Base-by-base conservation (phyloP, 2,113 vertebrate species). In the Oncorhynchus tshawytscha region DNA sequence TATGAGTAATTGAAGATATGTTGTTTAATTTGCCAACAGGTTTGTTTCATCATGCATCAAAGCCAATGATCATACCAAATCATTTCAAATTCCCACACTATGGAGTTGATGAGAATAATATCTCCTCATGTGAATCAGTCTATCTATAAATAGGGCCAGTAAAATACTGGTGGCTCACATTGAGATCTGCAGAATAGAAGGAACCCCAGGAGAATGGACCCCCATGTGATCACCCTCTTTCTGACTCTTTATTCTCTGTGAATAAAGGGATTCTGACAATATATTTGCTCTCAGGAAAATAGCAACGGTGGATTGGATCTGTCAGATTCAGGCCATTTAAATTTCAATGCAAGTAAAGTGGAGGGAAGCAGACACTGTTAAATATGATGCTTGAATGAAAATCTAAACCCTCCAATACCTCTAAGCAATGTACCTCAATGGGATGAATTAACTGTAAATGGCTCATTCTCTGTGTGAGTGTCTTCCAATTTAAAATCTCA, bases 401-500 rank as follows among this genome's bases (percentile, higher is more conserved):
- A 92, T 92, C 91, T 91, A 94, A 94, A 94, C 92, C 92, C 93
- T 92, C 91, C 91, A 93, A 93, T 94, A 94, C 92, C 92, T 94
- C 92, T 94, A 94, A 94, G 92, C 92, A 93, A 93, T 94, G 92
- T 94, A 94, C 91, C 94, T 94, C 92, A 91, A 92, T 93, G 92
- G 93, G 93, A 93, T 94, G 92, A 94, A 94, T 94, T 93, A 94
- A 92, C 91, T 92, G 92, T 94, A 94, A 94, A 94, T 91, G 92
- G 91, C 87, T 94, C 92, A 90, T 92, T 93, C 92, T 94, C 93
- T 93, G 90, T 93, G 89, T 88, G 93, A 94, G 91, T 94, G 93
- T 94, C 92, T 94, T 91, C 92, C 92, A 94, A 94, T 94, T 94
- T 94, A 94, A 94, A 94, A 94, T 94, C 94, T 94, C 94, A 94